These are phyloP conservation scores for Malurus splendens DNA, from an alignment of 2,797 vertebrate genomes.

Conservation along the genomic window DNA sequence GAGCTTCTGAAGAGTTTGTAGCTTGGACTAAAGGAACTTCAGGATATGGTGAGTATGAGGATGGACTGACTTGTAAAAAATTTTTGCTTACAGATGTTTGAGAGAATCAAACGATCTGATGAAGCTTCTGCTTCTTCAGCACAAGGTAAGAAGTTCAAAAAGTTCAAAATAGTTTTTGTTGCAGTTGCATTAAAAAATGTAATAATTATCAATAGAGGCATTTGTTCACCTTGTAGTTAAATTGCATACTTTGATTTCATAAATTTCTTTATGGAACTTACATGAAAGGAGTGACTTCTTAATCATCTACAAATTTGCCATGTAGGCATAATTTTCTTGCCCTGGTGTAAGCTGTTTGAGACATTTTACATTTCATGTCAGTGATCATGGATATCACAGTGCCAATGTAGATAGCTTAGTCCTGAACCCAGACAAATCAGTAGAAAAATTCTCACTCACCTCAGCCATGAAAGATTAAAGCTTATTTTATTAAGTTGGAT, in stretches of 20 bases:
- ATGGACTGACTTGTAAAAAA: neutral
- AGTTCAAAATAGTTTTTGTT: neutral
- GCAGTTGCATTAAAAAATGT: neutral
- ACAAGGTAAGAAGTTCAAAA: constrained; percentile 66
- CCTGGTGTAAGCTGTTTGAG: neutral
- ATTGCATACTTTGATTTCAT: neutral
- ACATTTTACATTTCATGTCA: neutral
- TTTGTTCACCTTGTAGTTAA: neutral
- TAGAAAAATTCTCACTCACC: neutral
- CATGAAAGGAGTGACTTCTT: neutral
- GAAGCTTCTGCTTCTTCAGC: constrained; percentile 67
- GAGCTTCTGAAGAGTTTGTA: neutral
- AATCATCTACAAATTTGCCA: neutral
- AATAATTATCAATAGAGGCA: neutral
- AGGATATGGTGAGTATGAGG: neutral
- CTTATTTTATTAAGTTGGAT: neutral
- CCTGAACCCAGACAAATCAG: neutral
- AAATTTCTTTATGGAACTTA: neutral
- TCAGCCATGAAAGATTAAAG: neutral
- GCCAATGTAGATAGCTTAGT: neutral
- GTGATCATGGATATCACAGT: neutral
- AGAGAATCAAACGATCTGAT: constrained; percentile 64
- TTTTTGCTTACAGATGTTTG: constrained; percentile 69
- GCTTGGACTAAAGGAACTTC: neutral
- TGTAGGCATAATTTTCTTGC: neutral